These are phyloP conservation scores for Calameuta filiformis DNA, from an alignment of 2,888 invertebrate genomes.

Conservation along the genomic window DNA sequence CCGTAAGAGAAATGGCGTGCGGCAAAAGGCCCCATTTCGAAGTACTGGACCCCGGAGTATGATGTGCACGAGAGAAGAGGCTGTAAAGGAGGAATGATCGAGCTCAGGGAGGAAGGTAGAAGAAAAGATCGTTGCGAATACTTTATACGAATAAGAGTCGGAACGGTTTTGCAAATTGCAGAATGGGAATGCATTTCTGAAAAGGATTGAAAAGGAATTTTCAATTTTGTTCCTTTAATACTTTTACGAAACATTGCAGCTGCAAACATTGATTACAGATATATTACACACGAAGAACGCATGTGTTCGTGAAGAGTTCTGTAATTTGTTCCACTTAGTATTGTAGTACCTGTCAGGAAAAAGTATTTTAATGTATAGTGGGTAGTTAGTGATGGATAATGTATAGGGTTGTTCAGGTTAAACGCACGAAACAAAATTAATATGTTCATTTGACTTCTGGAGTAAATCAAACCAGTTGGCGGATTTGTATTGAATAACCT, in stretches of 20 bases:
- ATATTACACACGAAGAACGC: neutral
- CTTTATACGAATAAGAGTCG: slow-evolving; percentile 10
- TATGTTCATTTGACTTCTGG: no score
- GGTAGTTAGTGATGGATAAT: no score
- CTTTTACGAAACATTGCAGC: neutral
- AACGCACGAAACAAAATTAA: no score
- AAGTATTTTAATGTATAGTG: no score
- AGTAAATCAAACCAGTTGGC: no score
- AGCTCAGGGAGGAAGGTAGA: slow-evolving; percentile 11
- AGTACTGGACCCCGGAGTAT: slow-evolving; percentile 7
- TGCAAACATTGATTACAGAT: neutral
- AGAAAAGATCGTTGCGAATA: slow-evolving; percentile 22
- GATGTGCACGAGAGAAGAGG: slow-evolving; percentile 10
- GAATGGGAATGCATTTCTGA: neutral
- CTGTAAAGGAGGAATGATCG: slow-evolving; percentile 2
- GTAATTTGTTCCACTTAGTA: neutral
- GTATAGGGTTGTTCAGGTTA: no score
- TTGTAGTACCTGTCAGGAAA: no score
- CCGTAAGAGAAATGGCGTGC: slow-evolving; percentile 18
- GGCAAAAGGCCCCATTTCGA: slow-evolving; percentile 13
- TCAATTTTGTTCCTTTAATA: neutral
- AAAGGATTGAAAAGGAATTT: neutral
- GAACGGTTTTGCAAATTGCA: neutral
- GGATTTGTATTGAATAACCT: no score
- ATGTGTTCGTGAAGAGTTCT: neutral